Percentiles rank a stretch among this genome's conserved stretches.
phyloP scores from a whole-genome alignment of 2,113 vertebrate species.

The Acrocephalus kingi region DNA sequence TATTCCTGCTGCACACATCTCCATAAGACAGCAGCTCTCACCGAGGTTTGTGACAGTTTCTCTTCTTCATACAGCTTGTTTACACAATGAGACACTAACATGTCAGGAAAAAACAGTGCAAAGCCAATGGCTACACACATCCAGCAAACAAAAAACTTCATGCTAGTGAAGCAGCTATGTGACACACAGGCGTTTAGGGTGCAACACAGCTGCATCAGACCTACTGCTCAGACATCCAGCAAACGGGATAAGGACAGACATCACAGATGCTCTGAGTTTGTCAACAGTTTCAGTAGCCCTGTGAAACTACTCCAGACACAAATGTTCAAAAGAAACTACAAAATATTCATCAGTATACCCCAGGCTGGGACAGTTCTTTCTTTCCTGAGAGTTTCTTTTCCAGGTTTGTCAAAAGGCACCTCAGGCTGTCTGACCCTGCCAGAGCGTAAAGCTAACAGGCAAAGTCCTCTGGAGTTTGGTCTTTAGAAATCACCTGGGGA shows the following conservation, averaged over 20 bases:
- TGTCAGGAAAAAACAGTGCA: not conserved
- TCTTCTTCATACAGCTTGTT: not conserved
- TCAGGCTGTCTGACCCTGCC: not conserved
- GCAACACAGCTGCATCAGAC: not conserved
- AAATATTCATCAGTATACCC: not conserved
- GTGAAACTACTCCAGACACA: not conserved
- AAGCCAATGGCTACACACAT: not conserved
- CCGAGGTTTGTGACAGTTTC: not conserved
- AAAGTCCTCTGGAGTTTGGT: not conserved
- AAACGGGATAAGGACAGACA: fast-evolving
- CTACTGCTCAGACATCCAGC: not conserved
- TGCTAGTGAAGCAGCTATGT: not conserved
- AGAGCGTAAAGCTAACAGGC: not conserved
- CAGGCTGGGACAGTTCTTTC: not conserved
- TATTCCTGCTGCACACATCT: not conserved
- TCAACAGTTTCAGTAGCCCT: not conserved
- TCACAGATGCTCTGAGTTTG: not conserved
- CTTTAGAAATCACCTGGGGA: not conserved
- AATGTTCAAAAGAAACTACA: not conserved
- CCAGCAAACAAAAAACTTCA: not conserved
- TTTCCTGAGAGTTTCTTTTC: not conserved
- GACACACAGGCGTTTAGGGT: not conserved
- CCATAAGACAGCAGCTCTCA: not conserved
- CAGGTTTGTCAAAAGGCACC: not conserved
- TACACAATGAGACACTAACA: not conserved